phyloP scores from a whole-genome alignment of 2,113 vertebrate genomes.

The Typhlomys cinereus region DNA sequence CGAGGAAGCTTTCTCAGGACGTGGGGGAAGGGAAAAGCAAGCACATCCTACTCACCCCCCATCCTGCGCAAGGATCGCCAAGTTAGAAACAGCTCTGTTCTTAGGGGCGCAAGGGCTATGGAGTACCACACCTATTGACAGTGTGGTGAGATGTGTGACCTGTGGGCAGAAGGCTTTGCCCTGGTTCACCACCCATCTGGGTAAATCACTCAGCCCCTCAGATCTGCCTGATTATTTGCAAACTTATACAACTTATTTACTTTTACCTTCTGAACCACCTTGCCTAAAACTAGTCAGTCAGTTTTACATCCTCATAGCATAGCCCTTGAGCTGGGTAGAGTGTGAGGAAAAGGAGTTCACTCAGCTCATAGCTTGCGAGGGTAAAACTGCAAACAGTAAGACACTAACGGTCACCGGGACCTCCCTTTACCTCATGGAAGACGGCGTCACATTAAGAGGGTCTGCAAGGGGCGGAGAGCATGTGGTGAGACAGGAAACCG shows the following conservation, averaged over 20 bases:
- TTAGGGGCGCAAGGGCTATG: background rate
- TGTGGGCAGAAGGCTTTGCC: background rate
- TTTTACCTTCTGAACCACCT: background rate
- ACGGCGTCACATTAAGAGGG: background rate
- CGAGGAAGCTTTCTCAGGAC: background rate
- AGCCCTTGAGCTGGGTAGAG: background rate
- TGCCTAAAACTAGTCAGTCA: background rate
- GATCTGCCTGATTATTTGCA: background rate
- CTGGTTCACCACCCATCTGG: background rate
- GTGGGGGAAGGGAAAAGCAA: background rate
- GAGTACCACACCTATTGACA: background rate
- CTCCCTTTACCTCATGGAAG: background rate
- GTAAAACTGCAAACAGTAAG: background rate
- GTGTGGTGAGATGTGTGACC: too few relatives aligned
- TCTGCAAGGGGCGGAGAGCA: background rate
- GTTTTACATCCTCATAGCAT: background rate
- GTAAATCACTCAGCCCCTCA: background rate
- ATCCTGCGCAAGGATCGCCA: background rate
- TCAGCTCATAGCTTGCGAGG: background rate
- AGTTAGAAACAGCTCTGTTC: background rate
- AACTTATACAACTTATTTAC: constrained; percentile 20
- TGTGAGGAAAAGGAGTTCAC: background rate
- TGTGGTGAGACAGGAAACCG: background rate
- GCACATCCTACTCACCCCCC: background rate
- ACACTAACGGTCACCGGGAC: background rate